Conservation (phyloP, 2,797 vertebrate genomes). For the Mustela erminea region DNA sequence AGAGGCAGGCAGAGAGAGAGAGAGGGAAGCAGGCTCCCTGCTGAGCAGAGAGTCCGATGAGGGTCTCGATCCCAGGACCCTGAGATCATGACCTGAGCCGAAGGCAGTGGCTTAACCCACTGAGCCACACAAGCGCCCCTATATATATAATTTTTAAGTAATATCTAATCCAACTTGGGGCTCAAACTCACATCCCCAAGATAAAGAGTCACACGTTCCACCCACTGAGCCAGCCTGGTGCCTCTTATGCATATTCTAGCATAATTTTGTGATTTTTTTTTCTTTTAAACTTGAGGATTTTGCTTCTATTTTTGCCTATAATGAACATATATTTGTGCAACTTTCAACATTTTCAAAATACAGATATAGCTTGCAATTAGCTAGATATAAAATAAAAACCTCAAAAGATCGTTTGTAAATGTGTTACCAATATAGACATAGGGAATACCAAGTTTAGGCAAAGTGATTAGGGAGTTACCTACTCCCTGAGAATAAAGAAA, state of each 20-base stretch:
- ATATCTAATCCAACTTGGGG: background rate
- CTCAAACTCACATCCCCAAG: background rate
- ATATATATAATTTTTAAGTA: background rate
- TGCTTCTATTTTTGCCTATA: background rate
- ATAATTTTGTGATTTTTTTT: background rate
- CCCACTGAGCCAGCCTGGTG: background rate
- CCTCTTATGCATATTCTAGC: background rate
- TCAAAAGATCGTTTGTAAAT: background rate
- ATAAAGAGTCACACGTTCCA: background rate
- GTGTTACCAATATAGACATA: background rate
- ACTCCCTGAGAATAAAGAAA: background rate
- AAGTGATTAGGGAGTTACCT: background rate
- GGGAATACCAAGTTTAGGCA: background rate
- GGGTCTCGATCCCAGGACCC: no score
- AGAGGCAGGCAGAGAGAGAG: no score
- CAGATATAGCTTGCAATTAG: background rate
- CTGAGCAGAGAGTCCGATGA: no score
- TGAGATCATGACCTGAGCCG: no score
- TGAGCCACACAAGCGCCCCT: no score
- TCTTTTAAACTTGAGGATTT: background rate
- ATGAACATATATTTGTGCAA: background rate
- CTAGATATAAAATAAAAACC: background rate
- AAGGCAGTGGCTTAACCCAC: background rate
- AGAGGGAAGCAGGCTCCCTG: no score
- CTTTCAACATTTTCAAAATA: background rate